Percentiles rank a stretch among this genome's conserved stretches.
Evolutionary conservation across 2,113 vertebrate genomes (phyloP).

Genomic region (Myotis lucifugus): DNA sequence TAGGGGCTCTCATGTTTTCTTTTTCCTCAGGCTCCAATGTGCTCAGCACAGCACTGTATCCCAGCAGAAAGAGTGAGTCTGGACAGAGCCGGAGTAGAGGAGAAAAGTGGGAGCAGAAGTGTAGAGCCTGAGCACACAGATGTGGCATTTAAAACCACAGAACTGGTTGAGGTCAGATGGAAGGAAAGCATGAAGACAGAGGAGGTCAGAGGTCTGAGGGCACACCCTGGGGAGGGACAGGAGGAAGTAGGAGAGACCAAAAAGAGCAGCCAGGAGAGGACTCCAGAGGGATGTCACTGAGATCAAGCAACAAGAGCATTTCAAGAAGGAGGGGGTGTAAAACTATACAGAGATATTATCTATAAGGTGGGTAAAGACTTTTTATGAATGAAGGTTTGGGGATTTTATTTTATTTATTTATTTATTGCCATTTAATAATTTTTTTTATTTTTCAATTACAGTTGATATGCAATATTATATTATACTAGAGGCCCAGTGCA

Average conservation of each 20-base stretch:
- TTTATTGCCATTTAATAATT: too few species aligned
- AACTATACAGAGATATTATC: not conserved
- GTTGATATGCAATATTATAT: too few species aligned
- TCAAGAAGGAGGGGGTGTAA: not conserved
- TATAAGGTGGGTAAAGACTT: not conserved
- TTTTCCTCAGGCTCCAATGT: not conserved
- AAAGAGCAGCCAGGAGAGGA: not conserved
- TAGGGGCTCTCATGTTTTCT: not conserved
- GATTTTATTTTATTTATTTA: too few species aligned
- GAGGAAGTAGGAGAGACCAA: not conserved
- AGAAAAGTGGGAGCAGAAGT: not conserved
- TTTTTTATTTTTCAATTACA: too few species aligned
- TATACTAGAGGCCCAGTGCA: too few species aligned
- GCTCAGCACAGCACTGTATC: not conserved
- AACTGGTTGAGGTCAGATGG: not conserved
- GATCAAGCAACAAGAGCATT: not conserved
- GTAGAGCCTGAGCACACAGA: not conserved
- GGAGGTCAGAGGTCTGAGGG: not conserved
- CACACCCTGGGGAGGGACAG: accelerated
- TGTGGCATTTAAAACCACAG: not conserved
- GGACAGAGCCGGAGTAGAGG: not conserved
- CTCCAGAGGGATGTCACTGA: not conserved
- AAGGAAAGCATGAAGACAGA: not conserved
- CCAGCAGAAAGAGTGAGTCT: not conserved
- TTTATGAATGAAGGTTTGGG: not conserved